phyloP scores from a whole-genome alignment of 1,140 invertebrate genomes.

The Microvelia longipes region DNA sequence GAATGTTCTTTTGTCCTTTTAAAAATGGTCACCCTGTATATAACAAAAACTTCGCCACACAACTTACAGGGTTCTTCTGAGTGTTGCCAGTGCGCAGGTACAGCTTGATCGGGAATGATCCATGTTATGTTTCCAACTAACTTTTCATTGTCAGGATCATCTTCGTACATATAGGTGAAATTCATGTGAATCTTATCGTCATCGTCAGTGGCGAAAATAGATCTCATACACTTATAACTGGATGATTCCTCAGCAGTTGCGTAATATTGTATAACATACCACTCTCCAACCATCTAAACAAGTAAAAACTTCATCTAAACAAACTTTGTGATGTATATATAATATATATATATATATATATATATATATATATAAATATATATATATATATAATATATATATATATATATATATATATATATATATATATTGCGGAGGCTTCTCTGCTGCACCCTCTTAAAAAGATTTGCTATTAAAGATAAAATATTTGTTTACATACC shows the following conservation, averaged over 20 bases:
- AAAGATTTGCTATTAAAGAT: too few species aligned
- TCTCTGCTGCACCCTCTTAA: too few species aligned
- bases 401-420: too few species aligned
- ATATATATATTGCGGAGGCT: too few species aligned
- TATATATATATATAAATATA: neutral
- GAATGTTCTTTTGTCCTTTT: too few species aligned
- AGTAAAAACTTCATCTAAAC: neutral
- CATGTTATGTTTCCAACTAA: conserved; percentile 71
- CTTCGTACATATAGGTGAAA: conserved; percentile 66
- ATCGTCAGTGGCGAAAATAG: conserved; percentile 41
- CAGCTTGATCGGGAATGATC: conserved; percentile 50
- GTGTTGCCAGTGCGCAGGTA: conserved; percentile 68
- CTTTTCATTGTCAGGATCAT: conserved; percentile 62
- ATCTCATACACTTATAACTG: conserved; percentile 65
- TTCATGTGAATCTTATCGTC: conserved; percentile 55
- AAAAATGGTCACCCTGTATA: too few species aligned
- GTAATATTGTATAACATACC: conserved; percentile 74
- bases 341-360: neutral
- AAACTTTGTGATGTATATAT: neutral
- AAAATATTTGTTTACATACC: too few species aligned
- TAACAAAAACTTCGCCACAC: too few species aligned
- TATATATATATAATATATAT: conserved; percentile 10
- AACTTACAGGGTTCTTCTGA: conserved; percentile 64
- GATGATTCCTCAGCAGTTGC: conserved; percentile 68
- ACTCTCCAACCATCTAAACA: conserved; percentile 53